phyloP scores from a whole-genome alignment of 2,797 vertebrate genomes.

The Podarcis lilfordi region DNA sequence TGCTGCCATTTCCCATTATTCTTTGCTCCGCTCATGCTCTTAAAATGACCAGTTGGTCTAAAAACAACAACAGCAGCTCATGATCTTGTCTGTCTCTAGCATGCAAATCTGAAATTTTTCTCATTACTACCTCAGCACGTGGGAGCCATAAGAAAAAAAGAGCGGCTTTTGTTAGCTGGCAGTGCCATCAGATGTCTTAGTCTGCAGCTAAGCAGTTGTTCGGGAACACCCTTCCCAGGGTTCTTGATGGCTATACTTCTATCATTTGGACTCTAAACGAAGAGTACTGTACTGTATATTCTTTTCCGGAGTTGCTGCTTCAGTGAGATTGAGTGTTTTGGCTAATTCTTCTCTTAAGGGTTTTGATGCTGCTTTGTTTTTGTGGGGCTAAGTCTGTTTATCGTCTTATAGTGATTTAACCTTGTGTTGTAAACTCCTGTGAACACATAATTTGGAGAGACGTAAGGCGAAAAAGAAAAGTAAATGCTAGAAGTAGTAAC shows the following conservation, averaged over 20 bases:
- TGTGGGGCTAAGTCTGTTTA: background rate
- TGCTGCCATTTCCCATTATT: background rate
- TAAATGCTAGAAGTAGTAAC: background rate
- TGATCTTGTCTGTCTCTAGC: background rate
- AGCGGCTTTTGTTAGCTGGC: background rate
- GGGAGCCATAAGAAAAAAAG: background rate
- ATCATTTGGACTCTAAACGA: background rate
- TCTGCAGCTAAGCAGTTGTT: background rate
- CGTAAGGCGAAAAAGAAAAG: background rate
- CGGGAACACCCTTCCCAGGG: too few relatives aligned
- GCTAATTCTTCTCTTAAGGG: too few relatives aligned
- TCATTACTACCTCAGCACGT: constrained; percentile 1
- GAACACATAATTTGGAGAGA: background rate
- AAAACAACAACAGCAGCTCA: background rate
- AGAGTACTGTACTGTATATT: background rate
- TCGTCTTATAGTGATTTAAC: background rate
- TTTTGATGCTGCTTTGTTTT: background rate
- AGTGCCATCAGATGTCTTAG: background rate
- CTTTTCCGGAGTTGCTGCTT: background rate
- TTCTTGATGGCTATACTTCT: background rate
- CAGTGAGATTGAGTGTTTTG: background rate
- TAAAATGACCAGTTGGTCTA: background rate
- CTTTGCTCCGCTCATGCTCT: background rate
- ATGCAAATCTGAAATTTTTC: background rate
- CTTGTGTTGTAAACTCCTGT: background rate